These are phyloP conservation scores for Cydia fagiglandana DNA, from an alignment of 1,140 invertebrate species.

Conservation along the genomic window DNA sequence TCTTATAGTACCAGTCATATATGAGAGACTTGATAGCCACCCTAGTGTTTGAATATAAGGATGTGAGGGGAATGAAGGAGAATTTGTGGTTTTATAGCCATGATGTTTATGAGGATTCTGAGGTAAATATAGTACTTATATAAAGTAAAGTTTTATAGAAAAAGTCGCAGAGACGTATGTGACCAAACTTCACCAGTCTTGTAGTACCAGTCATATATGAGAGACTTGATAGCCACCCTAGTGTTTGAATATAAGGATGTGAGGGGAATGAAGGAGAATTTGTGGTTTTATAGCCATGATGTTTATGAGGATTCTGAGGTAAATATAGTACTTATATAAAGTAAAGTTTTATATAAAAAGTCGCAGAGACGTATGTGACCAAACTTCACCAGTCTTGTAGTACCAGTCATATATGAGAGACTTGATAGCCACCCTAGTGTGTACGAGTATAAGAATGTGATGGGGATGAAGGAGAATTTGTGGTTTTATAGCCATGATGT, in stretches of 20 bases:
- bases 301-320: constrained; percentile 75
- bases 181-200: constrained; percentile 79
- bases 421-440: constrained; percentile 81
- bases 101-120: constrained; percentile 75
- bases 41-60: constrained; percentile 64
- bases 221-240: constrained; percentile 79
- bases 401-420: constrained; percentile 81
- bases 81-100: constrained; percentile 84
- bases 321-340: too few species aligned
- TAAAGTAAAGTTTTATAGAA: constrained; percentile 56
- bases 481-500: constrained; percentile 82
- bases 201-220: constrained; percentile 82
- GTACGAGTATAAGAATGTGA: constrained; percentile 72
- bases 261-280: constrained; percentile 76
- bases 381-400: constrained; percentile 77
- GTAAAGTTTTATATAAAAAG: too few species aligned
- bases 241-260: constrained; percentile 72
- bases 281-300: constrained; percentile 83
- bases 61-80: constrained; percentile 77
- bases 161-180: constrained; percentile 84
- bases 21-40: constrained; percentile 81
- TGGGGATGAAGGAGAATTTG: constrained; percentile 79
- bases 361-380: constrained; percentile 81
- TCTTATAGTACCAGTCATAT: constrained; percentile 81
- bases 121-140: constrained; percentile 43